These are phyloP conservation scores for Mus spretus DNA, from an alignment of 2,797 vertebrate species.

Conservation along the genomic window DNA sequence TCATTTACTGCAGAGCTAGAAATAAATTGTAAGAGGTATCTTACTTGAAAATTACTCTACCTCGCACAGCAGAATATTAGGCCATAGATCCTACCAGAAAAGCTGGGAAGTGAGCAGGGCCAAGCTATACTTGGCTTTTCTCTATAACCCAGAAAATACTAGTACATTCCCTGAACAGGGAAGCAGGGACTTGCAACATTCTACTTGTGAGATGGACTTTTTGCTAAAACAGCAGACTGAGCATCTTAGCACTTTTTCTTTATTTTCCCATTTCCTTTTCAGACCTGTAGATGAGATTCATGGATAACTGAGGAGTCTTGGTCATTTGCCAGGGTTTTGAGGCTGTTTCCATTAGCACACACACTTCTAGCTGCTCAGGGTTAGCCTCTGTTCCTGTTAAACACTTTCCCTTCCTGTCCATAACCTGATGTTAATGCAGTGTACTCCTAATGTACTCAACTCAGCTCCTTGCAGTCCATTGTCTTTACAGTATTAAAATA, in stretches of 20 bases:
- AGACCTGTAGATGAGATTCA: background rate
- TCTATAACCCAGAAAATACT: background rate
- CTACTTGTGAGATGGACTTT: background rate
- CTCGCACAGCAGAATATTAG: background rate
- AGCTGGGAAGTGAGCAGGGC: background rate
- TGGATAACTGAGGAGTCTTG: background rate
- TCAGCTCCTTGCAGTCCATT: background rate
- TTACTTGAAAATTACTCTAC: conserved; percentile 65
- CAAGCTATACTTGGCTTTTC: background rate
- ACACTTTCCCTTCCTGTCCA: background rate
- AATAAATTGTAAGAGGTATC: conserved; percentile 53
- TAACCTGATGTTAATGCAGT: background rate
- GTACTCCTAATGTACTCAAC: background rate
- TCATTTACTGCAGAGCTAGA: conserved; percentile 58
- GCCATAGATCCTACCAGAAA: background rate
- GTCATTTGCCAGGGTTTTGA: background rate
- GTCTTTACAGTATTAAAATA: background rate
- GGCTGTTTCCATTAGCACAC: background rate
- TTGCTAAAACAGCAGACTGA: background rate
- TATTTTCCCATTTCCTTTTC: background rate
- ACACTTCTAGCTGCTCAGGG: background rate
- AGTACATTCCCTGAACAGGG: background rate
- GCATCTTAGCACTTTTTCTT: background rate
- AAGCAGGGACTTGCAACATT: background rate
- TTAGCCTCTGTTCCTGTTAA: background rate